These are phyloP conservation scores for Dasypus novemcinctus DNA, from an alignment of 2,113 vertebrate species.

Conservation along the genomic window DNA sequence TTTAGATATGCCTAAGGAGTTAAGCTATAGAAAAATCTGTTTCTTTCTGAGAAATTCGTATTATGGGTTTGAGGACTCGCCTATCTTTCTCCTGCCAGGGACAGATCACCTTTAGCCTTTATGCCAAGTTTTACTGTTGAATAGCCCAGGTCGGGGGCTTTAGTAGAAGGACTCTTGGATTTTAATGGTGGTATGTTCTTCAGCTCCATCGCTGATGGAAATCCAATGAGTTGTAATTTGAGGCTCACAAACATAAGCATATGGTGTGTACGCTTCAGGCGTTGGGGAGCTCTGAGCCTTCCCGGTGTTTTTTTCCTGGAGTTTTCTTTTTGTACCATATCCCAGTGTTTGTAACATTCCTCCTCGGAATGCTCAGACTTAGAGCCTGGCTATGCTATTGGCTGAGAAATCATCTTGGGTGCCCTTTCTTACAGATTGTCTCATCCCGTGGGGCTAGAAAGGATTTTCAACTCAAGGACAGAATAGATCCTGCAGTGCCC, in stretches of 20 bases:
- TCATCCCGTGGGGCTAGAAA: neutral
- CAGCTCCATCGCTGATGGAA: conserved; percentile 40
- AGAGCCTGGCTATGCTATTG: conserved; percentile 19
- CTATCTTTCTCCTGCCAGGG: neutral
- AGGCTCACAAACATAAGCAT: conserved; percentile 65
- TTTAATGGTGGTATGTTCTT: conserved; percentile 43
- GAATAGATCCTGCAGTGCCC: conserved; percentile 44
- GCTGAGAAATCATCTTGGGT: conserved; percentile 30
- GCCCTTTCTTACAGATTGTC: conserved; percentile 39
- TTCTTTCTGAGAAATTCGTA: neutral
- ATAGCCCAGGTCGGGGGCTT: conserved; percentile 12
- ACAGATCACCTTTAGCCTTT: neutral
- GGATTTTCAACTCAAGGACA: conserved; percentile 44
- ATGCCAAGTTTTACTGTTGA: conserved; percentile 50
- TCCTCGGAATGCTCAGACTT: conserved; percentile 50
- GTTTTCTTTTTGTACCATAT: conserved; percentile 63
- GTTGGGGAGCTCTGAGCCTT: conserved; percentile 53
- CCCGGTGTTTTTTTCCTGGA: conserved; percentile 66
- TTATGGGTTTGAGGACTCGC: neutral
- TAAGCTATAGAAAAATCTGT: neutral
- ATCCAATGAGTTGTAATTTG: conserved; percentile 61
- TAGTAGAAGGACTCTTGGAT: neutral
- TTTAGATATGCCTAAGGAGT: neutral
- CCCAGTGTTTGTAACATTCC: conserved; percentile 55
- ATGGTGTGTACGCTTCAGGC: conserved; percentile 34